Conservation (phyloP, 2,113 vertebrate genomes). For the Micromys minutus region DNA sequence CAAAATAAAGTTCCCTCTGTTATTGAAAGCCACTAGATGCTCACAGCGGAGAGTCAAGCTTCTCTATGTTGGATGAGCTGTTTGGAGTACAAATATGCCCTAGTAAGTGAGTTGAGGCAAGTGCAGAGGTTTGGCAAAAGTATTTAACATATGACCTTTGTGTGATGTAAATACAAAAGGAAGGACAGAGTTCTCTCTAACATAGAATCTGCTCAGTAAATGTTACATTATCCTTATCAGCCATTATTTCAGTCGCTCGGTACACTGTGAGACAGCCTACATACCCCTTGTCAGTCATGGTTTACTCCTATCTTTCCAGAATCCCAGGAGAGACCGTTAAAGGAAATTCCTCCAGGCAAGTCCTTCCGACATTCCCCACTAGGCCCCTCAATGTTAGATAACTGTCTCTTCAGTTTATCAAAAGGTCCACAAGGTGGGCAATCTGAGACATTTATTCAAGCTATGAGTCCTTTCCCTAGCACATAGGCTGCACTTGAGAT, state of each 20-base stretch:
- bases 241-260: neutral
- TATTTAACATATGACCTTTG: neutral
- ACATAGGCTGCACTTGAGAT: neutral
- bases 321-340: neutral
- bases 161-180: slow-evolving; percentile 23
- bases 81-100: neutral
- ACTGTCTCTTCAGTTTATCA: neutral
- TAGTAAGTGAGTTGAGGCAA: neutral
- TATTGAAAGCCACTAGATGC: slow-evolving; percentile 7
- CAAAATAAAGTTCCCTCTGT: slow-evolving; percentile 30
- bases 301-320: neutral
- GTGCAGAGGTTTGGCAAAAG: neutral
- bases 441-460: neutral
- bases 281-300: neutral
- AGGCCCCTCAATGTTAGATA: neutral
- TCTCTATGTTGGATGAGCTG: neutral
- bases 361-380: neutral
- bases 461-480: neutral
- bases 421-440: neutral
- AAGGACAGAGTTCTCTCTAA: neutral
- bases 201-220: neutral
- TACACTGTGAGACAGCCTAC: neutral
- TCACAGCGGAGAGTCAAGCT: neutral
- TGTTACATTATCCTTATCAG: neutral
- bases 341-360: neutral